Evolutionary conservation across 2,888 invertebrate genomes (phyloP), one percentile per base, ranked within the genome.

Genomic region (Agriopis leucophaearia): DNA sequence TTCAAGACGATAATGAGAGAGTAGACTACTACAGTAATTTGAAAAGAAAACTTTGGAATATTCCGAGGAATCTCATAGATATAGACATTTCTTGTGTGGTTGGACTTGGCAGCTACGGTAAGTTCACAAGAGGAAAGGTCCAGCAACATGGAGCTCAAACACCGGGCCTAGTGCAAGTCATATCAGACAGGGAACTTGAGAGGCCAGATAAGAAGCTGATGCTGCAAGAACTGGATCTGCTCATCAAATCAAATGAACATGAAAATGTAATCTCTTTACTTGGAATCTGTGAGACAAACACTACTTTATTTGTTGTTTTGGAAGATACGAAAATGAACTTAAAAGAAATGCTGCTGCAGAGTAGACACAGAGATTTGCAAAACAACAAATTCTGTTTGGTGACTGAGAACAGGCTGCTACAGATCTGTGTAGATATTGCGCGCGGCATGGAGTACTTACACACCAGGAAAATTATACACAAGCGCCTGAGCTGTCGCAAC

Each of bases 211-310:
- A 94, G 66, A 92, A 91, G 60, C 74, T 91, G 27, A 95, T 94
- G 94, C 83, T 97, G 52, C 95, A 96, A 71, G 97, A 97, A 78
- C 86, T 98, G 55, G 96, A 97, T 74, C 87, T 96, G 35, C 90
- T 97, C 40, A 96, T 96, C 13, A 95, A 95, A 79, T 90, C 96
- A 12, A 96, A 96, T 72, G 95, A 95, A 64, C 96, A 97, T 84
- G 95, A 96, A 51, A 96, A 97, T 86, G 92, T 97, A 0, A 92
- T 97, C 8, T 94, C 96, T 65, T 95, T 98, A 51, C 94, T 97
- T 75, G 98, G 98, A 0, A 96, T 97, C 44, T 97, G 97, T 81
- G 97, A 97, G 83, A 96, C 96, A 12, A 94, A 96, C 8, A 97
- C 97, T 64, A 96, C 96, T 73, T 90, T 97, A 47, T 96, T 96